phyloP scores from a whole-genome alignment of 2,113 vertebrate species.

The Lagopus leucura region DNA sequence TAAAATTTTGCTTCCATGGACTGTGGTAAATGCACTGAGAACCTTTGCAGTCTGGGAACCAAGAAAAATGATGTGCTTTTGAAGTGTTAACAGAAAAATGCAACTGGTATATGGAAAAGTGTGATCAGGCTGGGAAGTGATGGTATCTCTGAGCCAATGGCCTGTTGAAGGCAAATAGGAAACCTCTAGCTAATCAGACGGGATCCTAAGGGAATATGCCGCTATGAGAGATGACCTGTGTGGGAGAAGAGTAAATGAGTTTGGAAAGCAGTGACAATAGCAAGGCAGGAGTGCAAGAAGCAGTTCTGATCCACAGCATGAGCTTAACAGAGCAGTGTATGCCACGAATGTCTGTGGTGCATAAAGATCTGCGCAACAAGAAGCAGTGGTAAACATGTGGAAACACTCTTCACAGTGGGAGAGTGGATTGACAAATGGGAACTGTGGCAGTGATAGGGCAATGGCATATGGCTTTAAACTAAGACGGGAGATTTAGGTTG shows the following conservation, averaged over 20 bases:
- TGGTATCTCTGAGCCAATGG: not conserved
- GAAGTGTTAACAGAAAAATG: not conserved
- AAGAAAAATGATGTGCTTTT: not conserved
- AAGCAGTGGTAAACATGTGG: not conserved
- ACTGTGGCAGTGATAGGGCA: not conserved
- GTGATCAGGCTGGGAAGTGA: not conserved
- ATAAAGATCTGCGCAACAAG: not conserved
- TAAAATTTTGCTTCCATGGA: not conserved
- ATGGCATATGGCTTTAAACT: too few species aligned
- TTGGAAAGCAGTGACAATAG: not conserved
- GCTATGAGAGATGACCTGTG: not conserved
- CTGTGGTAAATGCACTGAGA: not conserved
- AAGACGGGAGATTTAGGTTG: too few species aligned
- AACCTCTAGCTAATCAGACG: not conserved
- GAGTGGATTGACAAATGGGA: accelerated
- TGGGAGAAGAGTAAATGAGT: not conserved
- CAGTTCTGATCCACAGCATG: not conserved
- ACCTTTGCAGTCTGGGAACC: not conserved
- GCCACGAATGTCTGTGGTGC: not conserved
- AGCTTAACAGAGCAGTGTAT: not conserved
- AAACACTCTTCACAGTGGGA: not conserved
- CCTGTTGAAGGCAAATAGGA: not conserved
- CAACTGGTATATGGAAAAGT: not conserved
- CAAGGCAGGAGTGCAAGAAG: not conserved
- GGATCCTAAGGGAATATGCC: not conserved